These are phyloP conservation scores for Dromococcyx pavoninus DNA, from an alignment of 2,797 vertebrate genomes.

Conservation along the genomic window DNA sequence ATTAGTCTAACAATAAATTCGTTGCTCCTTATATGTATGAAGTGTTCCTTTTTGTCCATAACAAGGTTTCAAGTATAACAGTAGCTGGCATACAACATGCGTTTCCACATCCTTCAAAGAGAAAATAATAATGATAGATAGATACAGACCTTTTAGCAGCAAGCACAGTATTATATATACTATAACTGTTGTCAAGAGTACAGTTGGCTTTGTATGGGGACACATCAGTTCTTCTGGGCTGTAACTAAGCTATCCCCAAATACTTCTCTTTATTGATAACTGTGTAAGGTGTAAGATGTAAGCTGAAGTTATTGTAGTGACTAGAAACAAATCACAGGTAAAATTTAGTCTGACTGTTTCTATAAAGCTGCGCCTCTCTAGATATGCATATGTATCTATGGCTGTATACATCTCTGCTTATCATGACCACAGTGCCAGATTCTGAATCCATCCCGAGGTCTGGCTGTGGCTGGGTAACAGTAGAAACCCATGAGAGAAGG, in stretches of 20 bases:
- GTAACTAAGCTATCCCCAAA: not conserved
- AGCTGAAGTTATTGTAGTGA: not conserved
- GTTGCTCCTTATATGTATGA: not conserved
- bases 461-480: not conserved
- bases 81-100: not conserved
- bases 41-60: not conserved
- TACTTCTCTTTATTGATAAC: not conserved
- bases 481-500: not conserved
- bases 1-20: not conserved
- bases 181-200: not conserved
- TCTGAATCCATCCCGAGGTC: not conserved
- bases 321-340: not conserved
- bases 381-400: too few species aligned
- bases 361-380: not conserved
- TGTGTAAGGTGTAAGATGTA: not conserved
- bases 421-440: accelerated
- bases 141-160: not conserved
- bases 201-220: not conserved
- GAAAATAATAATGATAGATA: not conserved
- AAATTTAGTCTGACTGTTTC: not conserved
- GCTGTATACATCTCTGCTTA: not conserved
- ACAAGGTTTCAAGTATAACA: not conserved
- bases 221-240: not conserved
- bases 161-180: not conserved
- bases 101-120: not conserved